Conservation (phyloP, 2,113 vertebrate species). For the Phylloscopus whistleri region DNA sequence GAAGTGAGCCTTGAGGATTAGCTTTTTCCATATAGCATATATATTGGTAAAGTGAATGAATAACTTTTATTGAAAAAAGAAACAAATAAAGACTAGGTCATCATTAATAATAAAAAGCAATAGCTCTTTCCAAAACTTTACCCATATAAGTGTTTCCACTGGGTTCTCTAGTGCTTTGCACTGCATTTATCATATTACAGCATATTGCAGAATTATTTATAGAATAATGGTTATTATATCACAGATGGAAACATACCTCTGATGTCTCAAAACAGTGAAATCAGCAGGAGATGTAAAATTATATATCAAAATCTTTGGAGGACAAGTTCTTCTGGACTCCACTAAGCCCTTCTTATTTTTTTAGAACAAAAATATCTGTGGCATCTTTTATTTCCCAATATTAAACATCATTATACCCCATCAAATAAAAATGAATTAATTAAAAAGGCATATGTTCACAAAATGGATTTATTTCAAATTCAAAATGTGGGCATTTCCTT, state of each 20-base stretch:
- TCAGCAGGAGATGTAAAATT: not conserved
- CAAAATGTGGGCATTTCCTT: not conserved
- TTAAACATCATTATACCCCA: not conserved
- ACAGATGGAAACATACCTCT: not conserved
- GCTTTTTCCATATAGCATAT: not conserved
- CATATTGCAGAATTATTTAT: not conserved
- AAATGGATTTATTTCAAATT: not conserved
- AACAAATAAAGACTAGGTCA: not conserved
- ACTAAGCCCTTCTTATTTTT: not conserved
- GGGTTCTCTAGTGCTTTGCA: not conserved
- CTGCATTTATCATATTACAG: not conserved
- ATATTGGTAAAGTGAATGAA: not conserved
- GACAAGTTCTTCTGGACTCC: not conserved
- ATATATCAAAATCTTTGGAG: not conserved
- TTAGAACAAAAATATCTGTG: not conserved
- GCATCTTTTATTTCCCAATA: not conserved
- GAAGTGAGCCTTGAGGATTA: not conserved
- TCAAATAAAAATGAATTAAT: not conserved
- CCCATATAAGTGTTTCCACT: not conserved
- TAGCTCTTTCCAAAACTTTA: not conserved
- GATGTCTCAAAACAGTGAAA: not conserved
- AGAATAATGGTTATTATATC: not conserved
- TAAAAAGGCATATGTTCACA: not conserved
- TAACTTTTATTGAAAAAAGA: not conserved
- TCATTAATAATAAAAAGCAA: not conserved